Evolutionary conservation across 2,113 vertebrate species (phyloP).

Genomic region (Pseudonaja textilis): DNA sequence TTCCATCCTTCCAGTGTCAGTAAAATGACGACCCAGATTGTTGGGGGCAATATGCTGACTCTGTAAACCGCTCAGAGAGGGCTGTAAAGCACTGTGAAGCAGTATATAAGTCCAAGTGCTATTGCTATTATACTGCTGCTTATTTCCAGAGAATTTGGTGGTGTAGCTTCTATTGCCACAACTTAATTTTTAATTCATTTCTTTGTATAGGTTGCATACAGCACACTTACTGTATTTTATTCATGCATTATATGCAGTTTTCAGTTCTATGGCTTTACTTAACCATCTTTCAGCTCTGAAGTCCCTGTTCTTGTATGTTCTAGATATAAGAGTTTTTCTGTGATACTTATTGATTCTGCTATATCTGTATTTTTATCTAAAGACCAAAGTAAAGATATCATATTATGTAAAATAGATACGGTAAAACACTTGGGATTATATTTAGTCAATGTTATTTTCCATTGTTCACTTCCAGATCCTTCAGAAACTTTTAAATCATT

Average conservation of each 20-base stretch:
- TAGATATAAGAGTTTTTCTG: not conserved
- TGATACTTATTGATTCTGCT: not conserved
- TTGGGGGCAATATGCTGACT: no score
- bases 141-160: not conserved
- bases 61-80: no score
- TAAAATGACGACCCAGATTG: no score
- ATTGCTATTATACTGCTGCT: not conserved
- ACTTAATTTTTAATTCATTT: not conserved
- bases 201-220: not conserved
- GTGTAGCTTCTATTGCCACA: not conserved
- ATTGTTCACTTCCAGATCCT: constrained; percentile 80
- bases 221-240: not conserved
- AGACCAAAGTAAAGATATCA: not conserved
- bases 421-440: constrained; percentile 7
- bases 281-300: not conserved
- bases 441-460: constrained; percentile 18
- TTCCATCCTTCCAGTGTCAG: no score
- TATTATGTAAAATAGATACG: not conserved
- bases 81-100: no score
- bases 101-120: no score
- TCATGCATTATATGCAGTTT: not conserved
- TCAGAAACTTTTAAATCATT: constrained; percentile 87
- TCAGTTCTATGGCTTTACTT: not conserved
- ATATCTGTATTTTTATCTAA: not conserved
- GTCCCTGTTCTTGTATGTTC: not conserved